Base-by-base conservation (phyloP, 2,797 vertebrate genomes). In the Nannoperca obscura region DNA sequence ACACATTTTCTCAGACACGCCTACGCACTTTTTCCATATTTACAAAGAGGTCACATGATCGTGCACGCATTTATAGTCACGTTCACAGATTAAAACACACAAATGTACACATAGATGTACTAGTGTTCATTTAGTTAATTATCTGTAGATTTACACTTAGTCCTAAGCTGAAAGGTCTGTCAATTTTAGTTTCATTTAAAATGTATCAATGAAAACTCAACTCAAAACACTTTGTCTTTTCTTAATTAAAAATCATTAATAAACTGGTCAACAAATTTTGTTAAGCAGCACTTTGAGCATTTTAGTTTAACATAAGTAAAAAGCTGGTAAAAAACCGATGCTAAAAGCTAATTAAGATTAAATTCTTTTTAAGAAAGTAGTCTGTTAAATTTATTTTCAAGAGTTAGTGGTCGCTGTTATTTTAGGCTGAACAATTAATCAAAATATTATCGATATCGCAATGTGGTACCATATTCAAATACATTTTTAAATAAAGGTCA, bases 11-110 rank as follows among this genome's bases (percentile, higher is more conserved):
- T 50, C 58, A 19, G 3, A 59, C 30, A 36, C 63, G 1, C 24
- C 64, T 3, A 49, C 71, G 44, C 49, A 44, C 20, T 74, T 19
- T 47, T 78, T 74, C 64, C 30, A 32, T 53, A 0, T 72, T 47
- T 42, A 40, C 15, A 17, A n/a, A 49, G 27, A 46, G 1, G 5
- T 11, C 15, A 50, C 36, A 15, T 20, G 14, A 32, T 59, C 2
- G 15, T 49, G 11, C 14, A 19, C 49, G 40, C 15, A 36, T 24
- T 40, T 40, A 50, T 9, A 27, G 61, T 27, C 22, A 59, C 32
- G 60, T 20, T 6, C 1, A 10, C 22, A 42, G 5, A 30, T 17
- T 2, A n/a, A 65, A 66, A 27, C 2, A 32, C 19, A 24, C 12
- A 9, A 8, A 50, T 2, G 14, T 1, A 2, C 13, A 17, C 24